A percentile compares a stretch with the other conserved stretches of the same genome.
Evolutionary conservation across 2,888 invertebrate species (phyloP).

Genomic region (Entomobrya multifasciata): DNA sequence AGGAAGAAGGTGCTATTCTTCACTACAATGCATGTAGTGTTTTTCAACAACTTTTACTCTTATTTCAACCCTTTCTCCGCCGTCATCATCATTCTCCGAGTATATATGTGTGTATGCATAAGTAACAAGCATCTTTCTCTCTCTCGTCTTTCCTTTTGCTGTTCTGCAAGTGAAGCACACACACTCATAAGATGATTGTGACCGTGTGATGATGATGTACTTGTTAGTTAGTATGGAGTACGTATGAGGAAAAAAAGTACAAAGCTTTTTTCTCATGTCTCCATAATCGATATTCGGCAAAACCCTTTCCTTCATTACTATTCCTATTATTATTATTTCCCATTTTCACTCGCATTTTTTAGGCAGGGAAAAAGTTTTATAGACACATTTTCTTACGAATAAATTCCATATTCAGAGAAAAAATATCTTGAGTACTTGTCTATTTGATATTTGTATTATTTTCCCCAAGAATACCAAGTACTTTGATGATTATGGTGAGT

Average conservation of each 20-base stretch:
- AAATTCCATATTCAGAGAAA: constrained; percentile 43
- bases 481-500: constrained; percentile 36
- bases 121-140: constrained; percentile 55
- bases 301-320: constrained; percentile 77
- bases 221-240: constrained; percentile 38
- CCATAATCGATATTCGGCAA: constrained; percentile 76
- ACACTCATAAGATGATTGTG: neutral
- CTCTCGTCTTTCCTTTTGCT: neutral
- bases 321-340: constrained; percentile 54
- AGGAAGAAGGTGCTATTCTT: constrained; percentile 34
- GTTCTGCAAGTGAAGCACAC: constrained; percentile 33
- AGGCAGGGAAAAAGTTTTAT: neutral
- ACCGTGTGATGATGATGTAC: constrained; percentile 34
- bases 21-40: constrained; percentile 65
- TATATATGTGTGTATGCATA: constrained; percentile 47
- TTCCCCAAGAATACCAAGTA: neutral
- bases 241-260: constrained; percentile 5
- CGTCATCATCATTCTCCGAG: constrained; percentile 19
- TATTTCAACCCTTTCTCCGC: constrained; percentile 56
- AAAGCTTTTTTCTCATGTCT: constrained; percentile 35
- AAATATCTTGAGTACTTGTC: neutral
- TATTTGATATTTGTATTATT: neutral
- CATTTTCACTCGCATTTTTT: neutral
- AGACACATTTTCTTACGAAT: neutral
- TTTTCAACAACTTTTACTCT: constrained; percentile 77